phyloP scores from a whole-genome alignment of 2,113 vertebrate genomes.

The Haliaeetus leucogaster region DNA sequence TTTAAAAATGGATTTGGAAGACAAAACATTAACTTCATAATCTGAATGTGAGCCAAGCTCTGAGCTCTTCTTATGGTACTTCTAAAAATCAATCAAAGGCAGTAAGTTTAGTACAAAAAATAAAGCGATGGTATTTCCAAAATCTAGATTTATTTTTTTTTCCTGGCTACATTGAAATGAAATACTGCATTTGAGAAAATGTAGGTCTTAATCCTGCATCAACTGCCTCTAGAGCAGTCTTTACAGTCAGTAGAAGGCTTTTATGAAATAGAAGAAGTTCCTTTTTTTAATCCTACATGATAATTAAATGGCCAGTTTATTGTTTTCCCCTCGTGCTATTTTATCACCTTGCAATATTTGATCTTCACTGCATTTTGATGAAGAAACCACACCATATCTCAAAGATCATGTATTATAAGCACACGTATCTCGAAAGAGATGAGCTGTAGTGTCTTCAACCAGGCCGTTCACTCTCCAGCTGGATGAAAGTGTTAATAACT shows the following conservation, averaged over 20 bases:
- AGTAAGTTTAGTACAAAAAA: neutral
- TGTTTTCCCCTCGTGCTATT: neutral
- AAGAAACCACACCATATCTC: neutral
- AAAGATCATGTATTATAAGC: neutral
- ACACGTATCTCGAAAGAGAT: neutral
- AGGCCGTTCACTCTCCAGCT: neutral
- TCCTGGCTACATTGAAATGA: neutral
- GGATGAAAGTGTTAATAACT: neutral
- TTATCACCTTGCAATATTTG: neutral
- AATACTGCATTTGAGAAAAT: neutral
- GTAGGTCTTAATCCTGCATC: neutral
- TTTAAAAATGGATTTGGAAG: conserved; percentile 11
- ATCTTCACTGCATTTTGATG: neutral
- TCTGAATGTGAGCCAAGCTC: neutral
- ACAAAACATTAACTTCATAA: neutral
- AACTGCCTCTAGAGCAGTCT: neutral
- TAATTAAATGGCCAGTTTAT: neutral
- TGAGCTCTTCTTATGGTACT: neutral
- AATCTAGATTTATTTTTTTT: neutral
- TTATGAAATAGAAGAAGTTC: neutral
- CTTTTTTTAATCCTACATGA: neutral
- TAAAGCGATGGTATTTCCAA: neutral
- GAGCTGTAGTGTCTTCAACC: neutral
- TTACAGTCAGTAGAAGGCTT: neutral
- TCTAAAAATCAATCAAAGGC: neutral